A percentile compares a stretch with the other conserved stretches of the same genome.
Conservation (phyloP, 2,113 vertebrate genomes). For the Melanerpes aurifrons region DNA sequence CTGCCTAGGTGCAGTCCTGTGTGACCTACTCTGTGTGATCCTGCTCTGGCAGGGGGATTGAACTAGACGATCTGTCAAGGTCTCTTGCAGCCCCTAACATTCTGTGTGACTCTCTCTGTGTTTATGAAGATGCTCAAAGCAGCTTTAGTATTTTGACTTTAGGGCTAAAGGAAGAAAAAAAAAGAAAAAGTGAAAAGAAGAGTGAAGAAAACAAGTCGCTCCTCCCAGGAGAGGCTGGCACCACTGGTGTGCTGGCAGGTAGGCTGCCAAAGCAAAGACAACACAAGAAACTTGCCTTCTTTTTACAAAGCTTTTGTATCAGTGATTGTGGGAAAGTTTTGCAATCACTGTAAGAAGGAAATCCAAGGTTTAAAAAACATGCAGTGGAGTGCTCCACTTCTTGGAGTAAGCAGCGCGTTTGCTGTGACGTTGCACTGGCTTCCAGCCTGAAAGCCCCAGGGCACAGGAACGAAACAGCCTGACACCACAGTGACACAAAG, state of each 20-base stretch:
- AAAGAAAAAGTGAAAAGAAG: background rate
- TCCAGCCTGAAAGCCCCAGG: background rate
- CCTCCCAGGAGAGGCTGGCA: background rate
- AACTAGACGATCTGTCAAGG: too few species aligned
- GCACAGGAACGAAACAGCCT: background rate
- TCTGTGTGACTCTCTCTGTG: too few species aligned
- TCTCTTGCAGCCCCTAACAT: too few species aligned
- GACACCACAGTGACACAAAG: background rate
- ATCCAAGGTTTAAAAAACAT: constrained; percentile 25
- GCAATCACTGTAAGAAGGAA: background rate
- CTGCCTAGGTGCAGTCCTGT: too few species aligned
- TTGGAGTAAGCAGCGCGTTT: background rate
- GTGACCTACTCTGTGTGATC: too few species aligned
- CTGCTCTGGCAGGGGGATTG: too few species aligned
- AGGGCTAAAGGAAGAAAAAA: background rate
- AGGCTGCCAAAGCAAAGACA: background rate
- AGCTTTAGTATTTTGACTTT: background rate
- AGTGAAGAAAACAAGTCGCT: constrained; percentile 4
- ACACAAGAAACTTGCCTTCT: background rate
- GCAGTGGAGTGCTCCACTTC: background rate
- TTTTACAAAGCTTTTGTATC: background rate
- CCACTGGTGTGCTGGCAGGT: background rate
- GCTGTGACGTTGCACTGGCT: constrained; percentile 21
- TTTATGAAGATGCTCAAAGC: background rate
- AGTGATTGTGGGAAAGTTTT: background rate